A percentile compares a stretch with the other conserved stretches of the same genome.
Evolutionary conservation across 2,888 invertebrate genomes (phyloP).

Genomic region (Deroplatys truncata): DNA sequence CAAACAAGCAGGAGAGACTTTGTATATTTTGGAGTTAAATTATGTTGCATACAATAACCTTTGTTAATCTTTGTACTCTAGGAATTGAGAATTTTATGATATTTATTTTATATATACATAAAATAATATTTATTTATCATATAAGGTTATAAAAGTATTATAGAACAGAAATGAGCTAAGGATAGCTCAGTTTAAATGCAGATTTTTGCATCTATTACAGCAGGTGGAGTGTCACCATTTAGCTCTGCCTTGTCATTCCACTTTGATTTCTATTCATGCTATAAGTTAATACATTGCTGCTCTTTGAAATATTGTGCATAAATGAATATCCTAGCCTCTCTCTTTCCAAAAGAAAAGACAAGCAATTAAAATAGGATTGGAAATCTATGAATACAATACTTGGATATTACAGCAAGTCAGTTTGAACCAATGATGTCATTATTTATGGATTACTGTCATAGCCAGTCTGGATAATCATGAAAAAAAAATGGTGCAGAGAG

Average conservation of each 20-base stretch:
- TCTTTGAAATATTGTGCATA: neutral
- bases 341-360: too few relatives aligned
- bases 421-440: too few relatives aligned
- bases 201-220: neutral
- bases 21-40: neutral
- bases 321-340: neutral
- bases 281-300: neutral
- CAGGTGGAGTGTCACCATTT: neutral
- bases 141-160: neutral
- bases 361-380: too few relatives aligned
- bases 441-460: too few relatives aligned
- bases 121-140: neutral
- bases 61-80: neutral
- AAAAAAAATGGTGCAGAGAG: too few relatives aligned
- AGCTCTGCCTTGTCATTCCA: neutral
- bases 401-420: too few relatives aligned
- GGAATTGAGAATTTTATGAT: neutral
- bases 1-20: neutral
- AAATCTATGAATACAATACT: too few relatives aligned
- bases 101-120: conserved; percentile 6
- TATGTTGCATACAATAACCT: conserved; percentile 1
- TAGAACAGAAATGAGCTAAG: neutral
- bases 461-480: too few relatives aligned
- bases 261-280: neutral
- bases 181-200: neutral